Percentiles rank a stretch among this genome's conserved stretches.
Evolutionary conservation across 1,140 invertebrate genomes (phyloP).

Genomic region (Trichonephila clavata): DNA sequence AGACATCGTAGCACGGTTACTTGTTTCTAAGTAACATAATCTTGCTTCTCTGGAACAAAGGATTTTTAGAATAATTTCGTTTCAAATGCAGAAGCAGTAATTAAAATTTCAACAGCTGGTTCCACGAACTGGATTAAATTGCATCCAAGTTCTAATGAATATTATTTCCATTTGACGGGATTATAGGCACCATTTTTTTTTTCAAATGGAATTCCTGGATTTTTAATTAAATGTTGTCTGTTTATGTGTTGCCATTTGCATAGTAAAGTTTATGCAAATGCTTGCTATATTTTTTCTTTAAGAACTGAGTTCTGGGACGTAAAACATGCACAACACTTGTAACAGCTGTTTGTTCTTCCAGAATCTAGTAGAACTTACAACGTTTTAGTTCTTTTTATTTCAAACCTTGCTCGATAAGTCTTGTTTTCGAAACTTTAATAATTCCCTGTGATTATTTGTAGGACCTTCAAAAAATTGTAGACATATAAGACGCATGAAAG

Average conservation of each 20-base stretch:
- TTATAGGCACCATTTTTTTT: background rate
- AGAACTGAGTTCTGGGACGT: background rate
- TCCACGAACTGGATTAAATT: conserved; percentile 44
- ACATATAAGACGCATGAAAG: too few species aligned
- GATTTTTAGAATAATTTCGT: conserved; percentile 1
- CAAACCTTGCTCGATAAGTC: too few species aligned
- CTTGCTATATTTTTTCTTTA: background rate
- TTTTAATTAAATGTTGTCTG: conserved; percentile 34
- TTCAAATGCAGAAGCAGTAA: background rate
- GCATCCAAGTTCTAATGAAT: conserved; percentile 32
- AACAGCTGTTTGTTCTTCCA: background rate
- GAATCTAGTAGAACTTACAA: background rate
- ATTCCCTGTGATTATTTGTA: too few species aligned
- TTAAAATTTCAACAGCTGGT: conserved; percentile 58
- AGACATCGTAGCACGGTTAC: background rate
- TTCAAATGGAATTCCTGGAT: background rate
- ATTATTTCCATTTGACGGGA: conserved; percentile 35
- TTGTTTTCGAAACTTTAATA: too few species aligned
- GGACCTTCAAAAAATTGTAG: too few species aligned
- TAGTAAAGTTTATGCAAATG: conserved; percentile 17
- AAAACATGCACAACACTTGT: background rate
- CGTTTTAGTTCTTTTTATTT: too few species aligned
- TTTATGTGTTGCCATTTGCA: background rate
- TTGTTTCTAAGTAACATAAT: conserved; percentile 29
- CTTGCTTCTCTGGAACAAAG: conserved; percentile 30